Evolutionary conservation across 1,140 invertebrate genomes (phyloP).

Genomic region (Nasonia vitripennis): DNA sequence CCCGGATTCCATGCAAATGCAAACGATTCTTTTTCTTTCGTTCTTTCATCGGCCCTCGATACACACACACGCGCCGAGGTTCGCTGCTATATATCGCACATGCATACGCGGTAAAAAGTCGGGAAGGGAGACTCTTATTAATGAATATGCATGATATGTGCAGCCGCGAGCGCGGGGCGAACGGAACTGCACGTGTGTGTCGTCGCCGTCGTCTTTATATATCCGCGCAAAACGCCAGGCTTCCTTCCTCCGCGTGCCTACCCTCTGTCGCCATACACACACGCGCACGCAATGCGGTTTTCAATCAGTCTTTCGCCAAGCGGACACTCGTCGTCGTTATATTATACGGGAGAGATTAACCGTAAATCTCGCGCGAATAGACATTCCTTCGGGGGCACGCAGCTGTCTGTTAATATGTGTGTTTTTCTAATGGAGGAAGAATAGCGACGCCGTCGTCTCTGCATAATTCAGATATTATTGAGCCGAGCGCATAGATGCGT

Average conservation of each 20-base stretch:
- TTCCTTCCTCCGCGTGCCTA: neutral
- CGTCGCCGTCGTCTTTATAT: constrained; percentile 37
- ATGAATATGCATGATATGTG: constrained; percentile 64
- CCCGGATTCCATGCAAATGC: constrained; percentile 61
- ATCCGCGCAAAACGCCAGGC: neutral
- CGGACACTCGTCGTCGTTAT: neutral
- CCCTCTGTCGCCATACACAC: neutral
- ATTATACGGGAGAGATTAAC: constrained; percentile 8
- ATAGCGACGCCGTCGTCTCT: constrained; percentile 12
- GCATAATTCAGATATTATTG: constrained; percentile 50
- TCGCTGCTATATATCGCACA: no score
- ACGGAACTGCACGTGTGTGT: constrained; percentile 53
- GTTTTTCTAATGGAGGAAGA: constrained; percentile 35
- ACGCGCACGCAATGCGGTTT: constrained; percentile 35
- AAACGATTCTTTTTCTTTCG: constrained; percentile 26
- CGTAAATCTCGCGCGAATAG: constrained; percentile 9
- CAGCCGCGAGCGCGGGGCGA: neutral
- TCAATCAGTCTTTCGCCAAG: constrained; percentile 39
- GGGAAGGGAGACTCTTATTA: neutral
- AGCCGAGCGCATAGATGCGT: neutral
- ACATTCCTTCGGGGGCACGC: constrained; percentile 31
- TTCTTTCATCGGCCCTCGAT: constrained; percentile 16
- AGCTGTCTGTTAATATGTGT: constrained; percentile 29
- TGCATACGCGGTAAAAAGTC: no score
- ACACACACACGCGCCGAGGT: no score